phyloP scores from a whole-genome alignment of 2,113 vertebrate species.

The Limnothrissa miodon region DNA sequence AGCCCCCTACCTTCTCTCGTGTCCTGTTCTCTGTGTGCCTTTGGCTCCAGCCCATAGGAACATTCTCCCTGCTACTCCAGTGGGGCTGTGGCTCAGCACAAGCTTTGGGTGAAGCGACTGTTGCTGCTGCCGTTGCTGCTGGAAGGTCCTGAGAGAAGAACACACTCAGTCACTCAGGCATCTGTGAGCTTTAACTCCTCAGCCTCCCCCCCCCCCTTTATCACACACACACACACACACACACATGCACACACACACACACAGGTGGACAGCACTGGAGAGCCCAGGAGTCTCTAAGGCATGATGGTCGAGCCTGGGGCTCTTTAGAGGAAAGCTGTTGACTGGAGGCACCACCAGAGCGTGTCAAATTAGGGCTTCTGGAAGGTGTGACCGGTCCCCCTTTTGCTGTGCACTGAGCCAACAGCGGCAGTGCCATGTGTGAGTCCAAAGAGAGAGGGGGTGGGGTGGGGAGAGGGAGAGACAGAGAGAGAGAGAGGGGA shows the following conservation, averaged over 20 bases:
- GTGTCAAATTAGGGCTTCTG: neutral
- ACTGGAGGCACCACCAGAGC: neutral
- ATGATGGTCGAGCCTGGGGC: neutral
- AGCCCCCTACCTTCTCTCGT: constrained; percentile 79
- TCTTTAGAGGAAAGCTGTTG: neutral
- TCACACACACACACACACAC: neutral
- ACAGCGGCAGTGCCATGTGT: neutral
- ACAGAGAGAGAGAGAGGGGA: neutral
- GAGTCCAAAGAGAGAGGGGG: neutral
- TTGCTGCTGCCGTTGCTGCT: constrained; percentile 36
- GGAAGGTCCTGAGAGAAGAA: constrained; percentile 74
- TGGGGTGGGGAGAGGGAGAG: neutral
- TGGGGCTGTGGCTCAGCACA: constrained; percentile 61
- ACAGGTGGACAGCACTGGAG: neutral
- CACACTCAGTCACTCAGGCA: constrained; percentile 42
- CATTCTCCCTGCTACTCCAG: constrained; percentile 78
- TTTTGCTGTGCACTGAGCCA: neutral
- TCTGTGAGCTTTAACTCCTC: constrained; percentile 19
- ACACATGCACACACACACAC: neutral
- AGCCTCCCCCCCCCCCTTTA: neutral
- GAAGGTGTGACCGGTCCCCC: neutral
- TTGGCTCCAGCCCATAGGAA: constrained; percentile 88
- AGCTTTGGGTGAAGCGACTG: constrained; percentile 59
- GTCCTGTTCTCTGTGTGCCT: constrained; percentile 77
- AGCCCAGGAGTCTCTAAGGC: neutral